A percentile compares a stretch with the other conserved stretches of the same genome.
Evolutionary conservation across 2,797 vertebrate species (phyloP).

Genomic region (Sylvia borin): DNA sequence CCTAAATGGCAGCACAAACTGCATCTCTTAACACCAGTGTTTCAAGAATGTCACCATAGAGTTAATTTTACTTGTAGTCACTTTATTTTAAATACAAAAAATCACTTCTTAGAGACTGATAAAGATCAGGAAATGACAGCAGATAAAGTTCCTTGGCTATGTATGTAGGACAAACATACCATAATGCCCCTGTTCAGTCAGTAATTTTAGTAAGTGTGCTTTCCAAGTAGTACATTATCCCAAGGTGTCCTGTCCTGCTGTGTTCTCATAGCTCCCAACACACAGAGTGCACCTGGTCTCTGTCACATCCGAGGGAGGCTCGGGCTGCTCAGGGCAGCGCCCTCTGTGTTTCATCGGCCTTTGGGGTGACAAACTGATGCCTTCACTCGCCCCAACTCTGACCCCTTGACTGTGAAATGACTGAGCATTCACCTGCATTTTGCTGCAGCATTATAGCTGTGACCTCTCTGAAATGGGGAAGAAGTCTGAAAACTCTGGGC

Average conservation of each 20-base stretch:
- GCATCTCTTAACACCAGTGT: background rate
- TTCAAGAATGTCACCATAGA: background rate
- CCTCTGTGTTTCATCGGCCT: accelerated
- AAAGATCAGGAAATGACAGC: background rate
- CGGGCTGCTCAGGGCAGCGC: accelerated
- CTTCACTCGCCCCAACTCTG: background rate
- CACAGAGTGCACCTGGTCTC: accelerated
- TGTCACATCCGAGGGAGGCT: accelerated
- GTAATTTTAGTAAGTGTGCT: constrained; percentile 55
- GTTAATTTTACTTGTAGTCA: constrained; percentile 41
- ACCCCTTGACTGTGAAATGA: background rate
- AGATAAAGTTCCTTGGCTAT: background rate
- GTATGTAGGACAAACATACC: constrained; percentile 33
- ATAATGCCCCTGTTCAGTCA: constrained; percentile 8
- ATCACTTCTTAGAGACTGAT: background rate
- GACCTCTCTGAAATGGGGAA: background rate
- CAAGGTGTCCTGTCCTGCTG: constrained; percentile 2
- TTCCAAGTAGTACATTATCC: background rate
- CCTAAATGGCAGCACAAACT: background rate
- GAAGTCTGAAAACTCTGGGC: background rate
- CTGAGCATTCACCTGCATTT: accelerated
- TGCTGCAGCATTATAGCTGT: background rate
- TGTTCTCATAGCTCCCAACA: accelerated
- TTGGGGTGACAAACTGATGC: background rate
- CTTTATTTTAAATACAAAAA: constrained; percentile 59